phyloP scores from a whole-genome alignment of 2,797 vertebrate genomes.

The Aeoliscus strigatus region DNA sequence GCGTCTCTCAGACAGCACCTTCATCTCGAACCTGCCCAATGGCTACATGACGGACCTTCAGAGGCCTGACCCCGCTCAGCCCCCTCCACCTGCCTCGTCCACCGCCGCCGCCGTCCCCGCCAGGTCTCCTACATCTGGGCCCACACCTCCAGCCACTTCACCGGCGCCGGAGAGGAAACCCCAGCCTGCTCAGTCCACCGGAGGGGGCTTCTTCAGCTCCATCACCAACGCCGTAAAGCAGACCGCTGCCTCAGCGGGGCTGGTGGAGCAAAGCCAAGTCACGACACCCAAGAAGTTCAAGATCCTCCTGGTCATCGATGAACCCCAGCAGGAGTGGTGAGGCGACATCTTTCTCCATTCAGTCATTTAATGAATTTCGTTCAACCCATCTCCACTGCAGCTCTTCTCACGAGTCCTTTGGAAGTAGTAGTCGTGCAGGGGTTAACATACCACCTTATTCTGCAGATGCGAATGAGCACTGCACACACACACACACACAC shows the following conservation, averaged over 20 bases:
- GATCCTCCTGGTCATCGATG: constrained; percentile 90
- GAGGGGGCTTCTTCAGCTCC: constrained; percentile 93
- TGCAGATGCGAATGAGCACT: constrained; percentile 36
- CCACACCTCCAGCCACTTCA: constrained; percentile 63
- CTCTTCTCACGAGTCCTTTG: constrained; percentile 2
- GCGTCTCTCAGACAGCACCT: constrained; percentile 96
- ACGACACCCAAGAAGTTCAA: constrained; percentile 86
- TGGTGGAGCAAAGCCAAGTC: constrained; percentile 84
- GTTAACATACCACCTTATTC: constrained; percentile 21
- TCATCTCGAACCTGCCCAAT: constrained; percentile 97
- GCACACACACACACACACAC: constrained; percentile 1
- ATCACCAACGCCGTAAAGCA: constrained; percentile 96
- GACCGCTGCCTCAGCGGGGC: constrained; percentile 90
- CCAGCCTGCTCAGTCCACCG: constrained; percentile 76
- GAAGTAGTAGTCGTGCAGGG: constrained; percentile 14
- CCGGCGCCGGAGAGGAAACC: constrained; percentile 70
- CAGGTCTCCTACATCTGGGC: constrained; percentile 66
- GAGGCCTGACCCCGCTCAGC: constrained; percentile 86
- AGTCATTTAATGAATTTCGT: not conserved
- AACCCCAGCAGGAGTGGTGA: constrained; percentile 93
- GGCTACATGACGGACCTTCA: constrained; percentile 98
- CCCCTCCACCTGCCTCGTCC: constrained; percentile 66
- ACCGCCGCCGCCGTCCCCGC: constrained; percentile 60
- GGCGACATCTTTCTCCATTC: constrained; percentile 30
- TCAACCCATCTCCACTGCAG: not conserved